Evolutionary conservation across 2,888 invertebrate genomes (phyloP), one percentile per base, ranked within the genome.

Genomic region (Beris morrisii): DNA sequence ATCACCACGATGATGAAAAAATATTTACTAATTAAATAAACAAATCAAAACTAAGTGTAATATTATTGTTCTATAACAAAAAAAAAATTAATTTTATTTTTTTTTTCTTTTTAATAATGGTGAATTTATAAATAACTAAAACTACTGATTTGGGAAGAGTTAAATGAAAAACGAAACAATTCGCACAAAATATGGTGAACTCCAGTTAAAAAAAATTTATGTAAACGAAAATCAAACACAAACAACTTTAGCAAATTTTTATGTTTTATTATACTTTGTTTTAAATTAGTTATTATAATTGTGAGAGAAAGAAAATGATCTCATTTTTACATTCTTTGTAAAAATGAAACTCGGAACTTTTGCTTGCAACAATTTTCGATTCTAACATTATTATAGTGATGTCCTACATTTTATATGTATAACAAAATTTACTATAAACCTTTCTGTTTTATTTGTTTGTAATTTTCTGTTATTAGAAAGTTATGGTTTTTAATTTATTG

Each of bases 301-400:
- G 15, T 48, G 4, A 48, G 48, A n/a, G 48, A 48, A 22, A 38
- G 38, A 38, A 38, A 7, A 7, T 38, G 5, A 22, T 48, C 12
- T 48, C n/a, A 6, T 9, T 38, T 38, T 38, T 38, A 38, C 38
- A 38, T 38, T 38, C 9, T 38, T 7, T 38, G 38, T 38, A 38
- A 9, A 38, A 38, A 38, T 9, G 9, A 38, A 38, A 69, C 65
- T 69, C 66, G 54, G 65, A 69, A 66, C 70, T 70, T 70, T 64
- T 67, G 69, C 69, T 70, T 69, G 66, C 61, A 69, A 54, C 65
- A 69, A 65, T 69, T 70, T 56, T 64, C 59, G 64, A 68, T 69
- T 22, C 22, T 22, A 22, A 22, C 22, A 22, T 22, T 22, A 22
- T 22, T 22, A 3, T 38, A 38, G 9, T 38, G 38, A 9, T 38